These are phyloP conservation scores for Corapipo altera DNA, from an alignment of 2,113 vertebrate genomes.

Conservation along the genomic window DNA sequence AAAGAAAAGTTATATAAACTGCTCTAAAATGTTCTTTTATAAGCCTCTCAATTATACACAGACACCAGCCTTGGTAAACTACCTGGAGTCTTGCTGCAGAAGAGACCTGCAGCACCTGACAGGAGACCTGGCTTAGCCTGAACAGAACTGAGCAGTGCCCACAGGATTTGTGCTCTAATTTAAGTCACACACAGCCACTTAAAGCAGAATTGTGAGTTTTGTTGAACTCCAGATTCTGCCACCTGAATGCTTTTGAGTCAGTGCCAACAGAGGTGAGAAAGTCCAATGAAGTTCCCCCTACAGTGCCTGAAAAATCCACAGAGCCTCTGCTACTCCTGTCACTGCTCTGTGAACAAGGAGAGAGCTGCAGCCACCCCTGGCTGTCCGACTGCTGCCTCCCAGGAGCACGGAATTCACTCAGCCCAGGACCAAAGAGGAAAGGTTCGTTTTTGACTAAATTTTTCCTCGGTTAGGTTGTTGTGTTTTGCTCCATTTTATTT, in stretches of 20 bases:
- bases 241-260: neutral
- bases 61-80: neutral
- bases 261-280: neutral
- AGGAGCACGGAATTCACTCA: neutral
- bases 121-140: too few relatives aligned
- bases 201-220: fast-evolving
- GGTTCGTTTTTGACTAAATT: neutral
- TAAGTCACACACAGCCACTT: neutral
- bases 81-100: neutral
- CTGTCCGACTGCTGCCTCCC: neutral
- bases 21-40: neutral
- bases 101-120: neutral
- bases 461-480: neutral
- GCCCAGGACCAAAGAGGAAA: neutral
- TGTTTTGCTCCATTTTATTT: slow-evolving; percentile 43
- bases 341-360: fast-evolving
- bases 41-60: neutral
- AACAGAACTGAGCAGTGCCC: neutral
- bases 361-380: neutral
- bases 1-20: fast-evolving
- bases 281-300: neutral
- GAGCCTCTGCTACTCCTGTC: neutral
- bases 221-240: neutral
- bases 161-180: neutral
- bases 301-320: fast-evolving